Base-by-base conservation (phyloP, 2,888 invertebrate genomes). In the Pristionchus entomophagus region DNA sequence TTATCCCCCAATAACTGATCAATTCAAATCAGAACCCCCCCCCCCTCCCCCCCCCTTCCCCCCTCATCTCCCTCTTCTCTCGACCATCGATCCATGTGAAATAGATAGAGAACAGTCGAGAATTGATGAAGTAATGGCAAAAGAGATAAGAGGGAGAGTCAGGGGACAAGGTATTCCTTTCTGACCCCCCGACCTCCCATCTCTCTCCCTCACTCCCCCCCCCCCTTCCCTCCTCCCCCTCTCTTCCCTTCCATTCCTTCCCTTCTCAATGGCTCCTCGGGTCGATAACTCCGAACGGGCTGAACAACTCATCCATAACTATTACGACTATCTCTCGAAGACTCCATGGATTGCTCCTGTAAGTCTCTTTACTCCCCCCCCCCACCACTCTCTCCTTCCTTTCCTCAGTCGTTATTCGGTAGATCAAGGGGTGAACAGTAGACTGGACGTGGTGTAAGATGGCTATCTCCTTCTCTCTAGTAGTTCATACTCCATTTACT, bases 141-240 rank as follows among this genome's bases (percentile, higher is more conserved):
- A 65, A 35, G 19, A 65, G 65, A 65, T 65, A 65, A 65, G 65
- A 65, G 65, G 35, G 35, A 65, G 65, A 35, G 59, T n/a, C n/a
- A 22, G 59, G 59, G 65, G 19, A n/a, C 77, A 77, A 77, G 45
- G 77, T 77, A 45, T 41, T 45, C 45, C 41, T 14, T 26, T 69
- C 69, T 45, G 45, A 77, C 45, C 77, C 77, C 22, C 17, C 32
- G 17, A 29, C 35, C 45, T 45, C 45, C 45, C 45, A 6, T 45
- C 45, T 45, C 45, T 45, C 45, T 22, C 32, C 19, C 3, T 35
- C 17, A 10, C 32, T 69, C 69, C 32, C n/a, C 38, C 69, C 38
- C 29, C 35, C 38, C 41, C 41, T 45, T 45, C 45, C 45, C 77
- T 26, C 45, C 77, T 77, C 41, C 41, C 77, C 41, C 10, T 45